phyloP scores from a whole-genome alignment of 2,797 vertebrate species.

The Sebastes elongatus region DNA sequence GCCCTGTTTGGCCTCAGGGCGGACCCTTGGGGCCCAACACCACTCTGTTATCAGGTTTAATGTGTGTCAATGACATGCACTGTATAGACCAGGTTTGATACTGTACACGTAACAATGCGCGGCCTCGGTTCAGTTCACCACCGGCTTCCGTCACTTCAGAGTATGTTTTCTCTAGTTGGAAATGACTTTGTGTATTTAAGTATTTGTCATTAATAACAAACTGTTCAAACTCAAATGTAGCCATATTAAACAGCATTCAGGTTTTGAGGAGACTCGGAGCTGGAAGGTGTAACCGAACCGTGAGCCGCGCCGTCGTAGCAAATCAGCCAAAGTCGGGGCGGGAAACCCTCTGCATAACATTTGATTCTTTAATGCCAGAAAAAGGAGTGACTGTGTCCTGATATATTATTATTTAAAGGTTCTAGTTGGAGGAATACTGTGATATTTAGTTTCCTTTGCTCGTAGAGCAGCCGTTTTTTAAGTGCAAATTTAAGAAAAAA shows the following conservation, averaged over 20 bases:
- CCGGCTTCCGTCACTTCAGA: background rate
- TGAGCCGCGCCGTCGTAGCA: background rate
- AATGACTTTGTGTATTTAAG: background rate
- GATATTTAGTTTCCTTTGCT: background rate
- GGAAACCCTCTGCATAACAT: background rate
- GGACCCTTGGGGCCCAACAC: slow-evolving; percentile 22
- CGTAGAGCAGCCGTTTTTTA: background rate
- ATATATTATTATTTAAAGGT: slow-evolving; percentile 4
- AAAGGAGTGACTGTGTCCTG: background rate
- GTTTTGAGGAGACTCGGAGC: slow-evolving; percentile 6
- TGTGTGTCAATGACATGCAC: slow-evolving; percentile 16
- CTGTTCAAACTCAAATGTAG: background rate
- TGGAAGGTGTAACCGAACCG: background rate
- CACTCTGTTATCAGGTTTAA: slow-evolving; percentile 48
- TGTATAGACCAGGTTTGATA: slow-evolving; percentile 35
- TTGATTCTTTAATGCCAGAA: background rate
- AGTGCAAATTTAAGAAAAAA: background rate
- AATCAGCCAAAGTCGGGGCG: slow-evolving; percentile 37
- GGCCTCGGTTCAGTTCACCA: background rate
- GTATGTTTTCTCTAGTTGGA: background rate
- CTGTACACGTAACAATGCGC: slow-evolving; percentile 12
- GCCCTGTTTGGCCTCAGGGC: slow-evolving; percentile 28
- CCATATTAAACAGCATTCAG: slow-evolving; percentile 47
- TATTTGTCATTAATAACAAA: background rate
- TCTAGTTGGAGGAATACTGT: slow-evolving; percentile 17